These are phyloP conservation scores for Hylia prasina DNA, from an alignment of 2,113 vertebrate species.

Conservation along the genomic window DNA sequence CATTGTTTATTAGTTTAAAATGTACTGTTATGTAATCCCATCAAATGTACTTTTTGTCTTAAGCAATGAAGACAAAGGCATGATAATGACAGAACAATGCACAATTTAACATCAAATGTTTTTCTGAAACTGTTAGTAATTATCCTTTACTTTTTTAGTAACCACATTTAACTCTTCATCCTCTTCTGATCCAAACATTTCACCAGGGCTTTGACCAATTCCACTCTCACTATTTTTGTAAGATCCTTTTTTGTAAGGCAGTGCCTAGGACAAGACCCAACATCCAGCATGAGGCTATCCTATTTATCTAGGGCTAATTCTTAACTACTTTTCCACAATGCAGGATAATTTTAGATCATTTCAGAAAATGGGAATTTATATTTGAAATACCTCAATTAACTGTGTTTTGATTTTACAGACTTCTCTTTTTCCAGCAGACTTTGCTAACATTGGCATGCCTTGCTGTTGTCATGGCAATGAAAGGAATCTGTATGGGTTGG, in stretches of 20 bases:
- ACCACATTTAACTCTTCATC: not conserved
- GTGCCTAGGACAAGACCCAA: not conserved
- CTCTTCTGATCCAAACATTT: not conserved
- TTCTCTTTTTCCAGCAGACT: not conserved
- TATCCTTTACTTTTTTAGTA: not conserved
- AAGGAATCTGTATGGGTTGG: not conserved
- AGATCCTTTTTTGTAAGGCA: not conserved
- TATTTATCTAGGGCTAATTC: not conserved
- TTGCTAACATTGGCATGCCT: not conserved
- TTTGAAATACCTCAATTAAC: not conserved
- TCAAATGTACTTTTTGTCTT: not conserved
- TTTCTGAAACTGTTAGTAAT: not conserved
- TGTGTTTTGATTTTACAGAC: not conserved
- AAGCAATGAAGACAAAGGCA: not conserved
- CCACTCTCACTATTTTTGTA: not conserved
- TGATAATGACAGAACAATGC: not conserved
- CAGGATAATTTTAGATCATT: not conserved
- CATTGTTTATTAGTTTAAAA: conserved; percentile 5
- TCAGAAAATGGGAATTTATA: not conserved
- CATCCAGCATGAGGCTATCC: not conserved
- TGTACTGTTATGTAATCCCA: not conserved
- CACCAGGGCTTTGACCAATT: not conserved
- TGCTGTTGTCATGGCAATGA: conserved; percentile 50
- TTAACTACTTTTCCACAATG: not conserved
- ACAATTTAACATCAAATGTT: not conserved